phyloP scores from a whole-genome alignment of 2,797 vertebrate genomes.

The Lemur catta region DNA sequence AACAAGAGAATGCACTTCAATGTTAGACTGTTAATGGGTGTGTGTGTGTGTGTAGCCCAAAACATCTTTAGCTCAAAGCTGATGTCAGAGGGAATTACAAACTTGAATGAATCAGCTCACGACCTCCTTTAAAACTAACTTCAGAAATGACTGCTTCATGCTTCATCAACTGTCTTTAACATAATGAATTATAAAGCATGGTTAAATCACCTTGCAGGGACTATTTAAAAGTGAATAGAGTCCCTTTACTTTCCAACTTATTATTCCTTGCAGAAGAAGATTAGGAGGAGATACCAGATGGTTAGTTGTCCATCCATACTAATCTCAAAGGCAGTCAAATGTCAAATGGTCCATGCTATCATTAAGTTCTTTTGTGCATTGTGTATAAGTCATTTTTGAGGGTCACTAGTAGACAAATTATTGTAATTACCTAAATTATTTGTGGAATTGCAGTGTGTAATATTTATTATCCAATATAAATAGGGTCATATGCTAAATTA shows the following conservation, averaged over 20 bases:
- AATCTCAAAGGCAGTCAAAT: conserved; percentile 56
- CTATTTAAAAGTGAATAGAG: conserved; percentile 47
- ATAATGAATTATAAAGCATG: conserved; percentile 62
- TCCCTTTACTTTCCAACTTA: conserved; percentile 41
- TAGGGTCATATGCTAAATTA: background rate
- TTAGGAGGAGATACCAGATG: conserved; percentile 59
- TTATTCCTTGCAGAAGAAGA: conserved; percentile 53
- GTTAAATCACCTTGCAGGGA: conserved; percentile 61
- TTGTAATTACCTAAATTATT: conserved; percentile 23
- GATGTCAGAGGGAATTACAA: conserved; percentile 47
- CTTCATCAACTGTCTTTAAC: conserved; percentile 57
- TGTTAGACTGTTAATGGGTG: background rate
- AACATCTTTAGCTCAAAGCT: conserved; percentile 17
- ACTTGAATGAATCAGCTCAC: conserved; percentile 38
- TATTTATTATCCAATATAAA: conserved; percentile 35
- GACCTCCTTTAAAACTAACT: conserved; percentile 64
- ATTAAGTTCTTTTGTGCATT: conserved; percentile 44
- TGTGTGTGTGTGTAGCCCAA: background rate
- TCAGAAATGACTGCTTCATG: conserved; percentile 57
- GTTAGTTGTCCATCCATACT: conserved; percentile 54
- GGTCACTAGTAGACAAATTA: conserved; percentile 49
- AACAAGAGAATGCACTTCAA: background rate
- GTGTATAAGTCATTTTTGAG: conserved; percentile 43
- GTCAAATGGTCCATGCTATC: conserved; percentile 44
- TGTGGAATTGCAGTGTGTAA: background rate